Conservation (phyloP, 2,113 vertebrate species). For the Nicator chloris region DNA sequence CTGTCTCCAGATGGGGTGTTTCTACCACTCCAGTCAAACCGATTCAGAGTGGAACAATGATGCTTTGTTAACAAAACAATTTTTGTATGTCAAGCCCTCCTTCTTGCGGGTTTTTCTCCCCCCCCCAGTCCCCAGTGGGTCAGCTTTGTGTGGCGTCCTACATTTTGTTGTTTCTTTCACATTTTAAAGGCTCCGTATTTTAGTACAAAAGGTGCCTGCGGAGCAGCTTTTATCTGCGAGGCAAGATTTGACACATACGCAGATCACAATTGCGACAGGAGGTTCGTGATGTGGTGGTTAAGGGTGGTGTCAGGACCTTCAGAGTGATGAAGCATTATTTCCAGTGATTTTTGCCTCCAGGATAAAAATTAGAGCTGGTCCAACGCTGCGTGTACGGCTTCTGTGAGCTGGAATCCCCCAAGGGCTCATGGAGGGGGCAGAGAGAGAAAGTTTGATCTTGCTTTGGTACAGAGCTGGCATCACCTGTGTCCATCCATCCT, state of each 20-base stretch:
- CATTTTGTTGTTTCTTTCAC: conserved; percentile 61
- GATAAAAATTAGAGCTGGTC: conserved; percentile 40
- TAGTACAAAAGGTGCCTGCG: conserved; percentile 35
- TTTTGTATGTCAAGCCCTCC: conserved; percentile 27
- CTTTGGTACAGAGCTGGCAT: neutral
- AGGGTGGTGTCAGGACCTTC: conserved; percentile 60
- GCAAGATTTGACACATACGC: conserved; percentile 36
- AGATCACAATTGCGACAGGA: conserved; percentile 46
- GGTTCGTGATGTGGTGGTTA: conserved; percentile 41
- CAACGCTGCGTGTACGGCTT: neutral
- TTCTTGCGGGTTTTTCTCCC: neutral
- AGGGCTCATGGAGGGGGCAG: neutral
- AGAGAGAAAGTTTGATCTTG: neutral
- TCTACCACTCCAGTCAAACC: conserved; percentile 56
- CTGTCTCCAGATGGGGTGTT: conserved; percentile 69
- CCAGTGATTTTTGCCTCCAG: conserved; percentile 46
- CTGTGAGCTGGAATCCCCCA: neutral
- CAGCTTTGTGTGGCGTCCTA: conserved; percentile 47
- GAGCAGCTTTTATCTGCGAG: conserved; percentile 41
- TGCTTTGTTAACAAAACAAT: conserved; percentile 65
- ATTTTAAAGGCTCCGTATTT: conserved; percentile 50
- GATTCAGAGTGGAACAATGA: conserved; percentile 52
- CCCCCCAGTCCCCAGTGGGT: conserved; percentile 36
- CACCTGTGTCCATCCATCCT: accelerated
- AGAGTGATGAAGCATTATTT: conserved; percentile 43